phyloP scores from a whole-genome alignment of 1,140 invertebrate species.

The Venustaconcha ellipsiformis region DNA sequence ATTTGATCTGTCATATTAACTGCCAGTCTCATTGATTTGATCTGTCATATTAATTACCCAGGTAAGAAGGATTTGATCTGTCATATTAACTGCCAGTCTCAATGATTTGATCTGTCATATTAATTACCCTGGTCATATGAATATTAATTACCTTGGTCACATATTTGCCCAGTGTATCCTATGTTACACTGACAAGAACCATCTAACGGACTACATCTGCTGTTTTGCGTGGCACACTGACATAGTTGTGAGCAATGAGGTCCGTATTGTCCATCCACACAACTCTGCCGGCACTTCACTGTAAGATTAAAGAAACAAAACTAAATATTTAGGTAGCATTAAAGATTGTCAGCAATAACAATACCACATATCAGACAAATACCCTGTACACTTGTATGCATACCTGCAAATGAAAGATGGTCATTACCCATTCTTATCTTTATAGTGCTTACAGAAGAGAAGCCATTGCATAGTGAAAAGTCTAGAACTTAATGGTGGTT shows the following conservation, averaged over 20 bases:
- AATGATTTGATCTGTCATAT: background rate
- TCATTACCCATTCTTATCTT: too few species aligned
- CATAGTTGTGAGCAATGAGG: constrained; percentile 36
- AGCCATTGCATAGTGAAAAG: too few species aligned
- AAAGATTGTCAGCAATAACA: too few species aligned
- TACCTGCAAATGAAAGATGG: too few species aligned
- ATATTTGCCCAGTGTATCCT: constrained; percentile 47
- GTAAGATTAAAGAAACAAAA: background rate
- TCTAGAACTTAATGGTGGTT: too few species aligned
- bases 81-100: background rate
- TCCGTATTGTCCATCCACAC: constrained; percentile 34
- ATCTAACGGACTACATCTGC: constrained; percentile 48
- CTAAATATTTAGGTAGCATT: too few species aligned
- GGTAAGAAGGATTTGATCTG: background rate
- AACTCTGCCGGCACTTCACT: constrained; percentile 39
- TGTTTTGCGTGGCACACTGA: constrained; percentile 20
- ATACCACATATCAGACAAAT: too few species aligned
- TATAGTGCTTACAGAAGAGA: too few species aligned
- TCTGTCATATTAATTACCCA: background rate
- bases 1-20: background rate
- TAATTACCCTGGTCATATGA: background rate
- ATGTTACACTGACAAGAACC: constrained; percentile 51
- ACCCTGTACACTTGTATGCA: too few species aligned
- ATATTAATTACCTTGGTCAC: constrained; percentile 39
- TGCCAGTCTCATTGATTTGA: background rate